Conservation (phyloP, 1,140 invertebrate species). For the Plutomurus gul region DNA sequence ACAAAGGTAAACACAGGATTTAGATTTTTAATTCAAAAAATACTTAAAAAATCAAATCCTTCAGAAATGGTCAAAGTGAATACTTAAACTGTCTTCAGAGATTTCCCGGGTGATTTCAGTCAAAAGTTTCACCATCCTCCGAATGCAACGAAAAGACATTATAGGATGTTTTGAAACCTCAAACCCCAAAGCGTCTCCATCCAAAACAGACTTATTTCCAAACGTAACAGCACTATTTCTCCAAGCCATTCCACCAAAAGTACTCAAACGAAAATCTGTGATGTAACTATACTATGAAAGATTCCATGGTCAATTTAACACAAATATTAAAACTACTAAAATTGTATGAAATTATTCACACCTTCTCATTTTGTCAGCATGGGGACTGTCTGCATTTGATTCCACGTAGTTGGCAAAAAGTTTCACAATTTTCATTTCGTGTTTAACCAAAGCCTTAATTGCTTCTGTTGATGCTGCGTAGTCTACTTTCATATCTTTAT, state of each 20-base stretch:
- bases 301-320: too few relatives aligned
- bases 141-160: slow-evolving; percentile 9
- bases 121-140: neutral
- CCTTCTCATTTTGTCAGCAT: neutral
- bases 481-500: neutral
- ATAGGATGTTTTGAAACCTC: slow-evolving; percentile 30
- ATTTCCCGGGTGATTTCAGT: neutral
- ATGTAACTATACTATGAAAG: slow-evolving; percentile 3
- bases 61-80: neutral
- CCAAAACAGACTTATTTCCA: neutral
- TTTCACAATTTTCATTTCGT: slow-evolving; percentile 17
- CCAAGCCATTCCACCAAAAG: neutral
- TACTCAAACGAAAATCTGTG: neutral
- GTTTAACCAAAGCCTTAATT: neutral
- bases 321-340: neutral
- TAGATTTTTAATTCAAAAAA: too few relatives aligned
- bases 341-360: neutral
- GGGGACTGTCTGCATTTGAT: neutral
- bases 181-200: neutral
- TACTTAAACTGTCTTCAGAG: neutral
- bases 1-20: neutral
- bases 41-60: neutral
- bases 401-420: neutral
- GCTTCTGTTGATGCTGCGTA: slow-evolving; percentile 23
- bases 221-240: neutral